Base-by-base conservation (phyloP, 2,797 vertebrate species). In the Tinamus major region DNA sequence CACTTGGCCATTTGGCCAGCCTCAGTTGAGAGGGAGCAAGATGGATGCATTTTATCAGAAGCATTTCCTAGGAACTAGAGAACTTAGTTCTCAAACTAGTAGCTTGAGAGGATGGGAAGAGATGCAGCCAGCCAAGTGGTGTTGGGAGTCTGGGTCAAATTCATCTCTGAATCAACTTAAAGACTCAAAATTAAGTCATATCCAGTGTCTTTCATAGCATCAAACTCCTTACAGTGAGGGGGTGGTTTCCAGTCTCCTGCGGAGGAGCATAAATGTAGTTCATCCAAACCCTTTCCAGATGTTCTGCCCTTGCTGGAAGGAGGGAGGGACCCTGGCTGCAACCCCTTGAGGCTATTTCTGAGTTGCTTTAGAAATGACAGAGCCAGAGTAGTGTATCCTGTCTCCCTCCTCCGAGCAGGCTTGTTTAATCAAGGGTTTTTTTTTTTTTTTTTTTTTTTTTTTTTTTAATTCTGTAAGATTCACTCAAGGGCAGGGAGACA, bases 131-230 rank as follows among this genome's bases (percentile, higher is more conserved):
- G 85, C 31, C 79, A 78, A 63, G 75, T 26, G 16, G 2, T 58
- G 27, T 31, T 55, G 62, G 42, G 20, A 81, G 65, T 65, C 82
- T 86, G 78, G 74, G 70, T 89, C 70, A 84, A 89, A 83, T 4
- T 12, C n/a, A 48, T 61, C 51, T 27, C 81, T 55, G 46, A 80
- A 55, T 58, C 46, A 41, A 83, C 51, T 33, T 26, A 37, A 80
- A 81, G 78, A 27, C 72, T 88, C 39, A 55, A 64, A 67, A 81
- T 84, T n/a, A 81, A 94, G 75, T 63, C 48, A 63, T 16, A 48
- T 49, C 24, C 70, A 75, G 23, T 21, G 19, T 20, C 62, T 31
- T 74, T 81, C 29, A 31, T 39, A 78, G 23, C 83, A 68, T 48
- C 87, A 55, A 2, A 33, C 78, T 72, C 65, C 61, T 74, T 10